Percentiles rank a stretch among this genome's conserved stretches.
Conservation (phyloP, 2,797 vertebrate genomes). For the Macroramphosus scolopax region DNA sequence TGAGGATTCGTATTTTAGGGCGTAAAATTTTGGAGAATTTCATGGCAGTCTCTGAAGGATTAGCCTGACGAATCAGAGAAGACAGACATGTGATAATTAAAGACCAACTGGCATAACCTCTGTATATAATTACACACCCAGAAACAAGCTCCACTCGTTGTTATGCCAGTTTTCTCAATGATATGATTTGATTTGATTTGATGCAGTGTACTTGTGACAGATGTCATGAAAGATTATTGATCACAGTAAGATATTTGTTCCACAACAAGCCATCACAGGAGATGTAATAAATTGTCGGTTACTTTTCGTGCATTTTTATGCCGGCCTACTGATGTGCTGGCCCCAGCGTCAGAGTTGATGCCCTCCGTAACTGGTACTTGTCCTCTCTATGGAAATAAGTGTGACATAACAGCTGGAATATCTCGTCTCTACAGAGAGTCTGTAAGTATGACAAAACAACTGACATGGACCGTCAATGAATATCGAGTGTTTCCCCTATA, state of each 20-base stretch:
- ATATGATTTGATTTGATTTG: no score
- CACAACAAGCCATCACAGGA: constrained; percentile 67
- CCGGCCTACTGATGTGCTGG: constrained; percentile 69
- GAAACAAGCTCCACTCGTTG: constrained; percentile 30
- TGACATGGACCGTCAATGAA: constrained; percentile 20
- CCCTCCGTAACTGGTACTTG: constrained; percentile 65
- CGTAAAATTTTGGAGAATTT: no score
- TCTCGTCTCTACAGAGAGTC: constrained; percentile 29
- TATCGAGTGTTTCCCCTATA: constrained; percentile 34
- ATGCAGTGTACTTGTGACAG: no score
- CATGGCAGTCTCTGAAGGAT: no score
- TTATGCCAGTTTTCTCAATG: constrained; percentile 30
- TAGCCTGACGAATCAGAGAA: no score
- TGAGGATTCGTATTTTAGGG: not conserved
- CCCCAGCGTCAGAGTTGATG: constrained; percentile 66
- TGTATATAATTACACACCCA: constrained; percentile 25
- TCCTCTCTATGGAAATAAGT: constrained; percentile 77
- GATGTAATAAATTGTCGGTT: constrained; percentile 63
- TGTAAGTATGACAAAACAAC: constrained; percentile 26
- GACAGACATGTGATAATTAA: no score
- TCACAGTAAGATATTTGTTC: constrained; percentile 43
- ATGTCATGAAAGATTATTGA: no score
- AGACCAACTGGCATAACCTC: constrained; percentile 21
- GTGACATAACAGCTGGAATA: constrained; percentile 59
- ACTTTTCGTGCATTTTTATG: constrained; percentile 76